Evolutionary conservation across 2,113 vertebrate species (phyloP).

Genomic region (Archilochus colubris): DNA sequence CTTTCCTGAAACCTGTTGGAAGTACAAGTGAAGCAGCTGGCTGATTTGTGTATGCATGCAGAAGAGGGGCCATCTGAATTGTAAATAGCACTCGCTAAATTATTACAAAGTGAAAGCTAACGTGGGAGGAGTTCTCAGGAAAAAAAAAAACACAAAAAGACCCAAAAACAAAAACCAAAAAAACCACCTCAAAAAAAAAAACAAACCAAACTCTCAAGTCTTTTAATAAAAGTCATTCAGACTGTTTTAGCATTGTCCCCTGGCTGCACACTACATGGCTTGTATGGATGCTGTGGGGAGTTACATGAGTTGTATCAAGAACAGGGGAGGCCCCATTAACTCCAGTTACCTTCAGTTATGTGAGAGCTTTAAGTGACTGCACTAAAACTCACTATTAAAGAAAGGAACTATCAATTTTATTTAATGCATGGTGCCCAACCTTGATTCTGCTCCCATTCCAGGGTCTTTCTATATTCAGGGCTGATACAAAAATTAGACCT

Average conservation of each 20-base stretch:
- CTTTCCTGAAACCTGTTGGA: conserved; percentile 15
- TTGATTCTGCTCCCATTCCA: conserved; percentile 11
- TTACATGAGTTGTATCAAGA: conserved; percentile 26
- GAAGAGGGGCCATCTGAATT: conserved; percentile 24
- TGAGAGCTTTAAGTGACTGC: conserved; percentile 32
- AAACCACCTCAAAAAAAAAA: no score
- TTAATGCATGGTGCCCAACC: conserved; percentile 5
- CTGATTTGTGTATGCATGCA: conserved; percentile 1
- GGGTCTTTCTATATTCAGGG: rapidly evolving
- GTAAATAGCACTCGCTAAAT: conserved; percentile 57
- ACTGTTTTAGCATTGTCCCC: conserved; percentile 12
- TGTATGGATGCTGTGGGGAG: neutral
- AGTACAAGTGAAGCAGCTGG: neutral
- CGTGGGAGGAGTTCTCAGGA: conserved; percentile 41
- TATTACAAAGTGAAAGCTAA: conserved; percentile 37
- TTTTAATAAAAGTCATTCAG: conserved; percentile 41
- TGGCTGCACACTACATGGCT: neutral
- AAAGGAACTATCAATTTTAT: conserved; percentile 47
- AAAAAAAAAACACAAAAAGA: neutral
- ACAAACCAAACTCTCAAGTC: neutral
- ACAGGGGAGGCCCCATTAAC: conserved; percentile 48
- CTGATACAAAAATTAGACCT: neutral
- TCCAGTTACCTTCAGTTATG: conserved; percentile 38
- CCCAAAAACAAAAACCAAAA: no score
- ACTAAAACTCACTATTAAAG: conserved; percentile 48